Evolutionary conservation across 2,888 invertebrate genomes (phyloP), one percentile per base, ranked within the genome.

Genomic region (Muschampia plurimacula): DNA sequence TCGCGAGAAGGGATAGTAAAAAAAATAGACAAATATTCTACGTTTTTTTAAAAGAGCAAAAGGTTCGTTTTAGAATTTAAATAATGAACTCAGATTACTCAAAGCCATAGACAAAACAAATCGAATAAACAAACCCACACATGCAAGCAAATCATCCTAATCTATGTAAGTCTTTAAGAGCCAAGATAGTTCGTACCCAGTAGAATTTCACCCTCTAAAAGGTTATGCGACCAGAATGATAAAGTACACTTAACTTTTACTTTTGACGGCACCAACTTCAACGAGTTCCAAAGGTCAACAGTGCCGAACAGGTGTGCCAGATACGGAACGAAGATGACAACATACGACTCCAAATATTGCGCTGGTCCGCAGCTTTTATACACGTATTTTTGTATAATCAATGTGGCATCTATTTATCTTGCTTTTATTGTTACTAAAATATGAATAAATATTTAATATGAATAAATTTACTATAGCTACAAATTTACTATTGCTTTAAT

Each of bases 231-330:
- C 72, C 67, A 65, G 46, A 67, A 60, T 64, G 63, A 71, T 68
- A 67, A 71, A 71, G 71, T 74, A 67, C 64, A 74, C 69, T 73
- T 72, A 77, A 78, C 79, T 79, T 79, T 79, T 79, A 79, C 79
- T 79, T 79, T 78, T 78, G 76, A 75, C 74, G 70, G 72, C 49
- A 67, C 63, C 60, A 62, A 62, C 62, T 60, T 67, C 67, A 69
- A 70, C 46, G 64, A 70, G 64, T 59, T 73, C 65, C 76, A 76
- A 75, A 78, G 82, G 82, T 83, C 83, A 81, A 65, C 63, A n/a
- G 55, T 69, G 60, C 15, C 60, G 72, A 69, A 70, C 74, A 74
- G 74, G 74, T 74, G 74, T 70, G 74, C 73, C 64, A 73, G 72
- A 74, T 69, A 39, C 57, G 60, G 71, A 49, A 71, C 70, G 69